phyloP scores from a whole-genome alignment of 2,113 vertebrate genomes.

The Nothobranchius kuhntae region DNA sequence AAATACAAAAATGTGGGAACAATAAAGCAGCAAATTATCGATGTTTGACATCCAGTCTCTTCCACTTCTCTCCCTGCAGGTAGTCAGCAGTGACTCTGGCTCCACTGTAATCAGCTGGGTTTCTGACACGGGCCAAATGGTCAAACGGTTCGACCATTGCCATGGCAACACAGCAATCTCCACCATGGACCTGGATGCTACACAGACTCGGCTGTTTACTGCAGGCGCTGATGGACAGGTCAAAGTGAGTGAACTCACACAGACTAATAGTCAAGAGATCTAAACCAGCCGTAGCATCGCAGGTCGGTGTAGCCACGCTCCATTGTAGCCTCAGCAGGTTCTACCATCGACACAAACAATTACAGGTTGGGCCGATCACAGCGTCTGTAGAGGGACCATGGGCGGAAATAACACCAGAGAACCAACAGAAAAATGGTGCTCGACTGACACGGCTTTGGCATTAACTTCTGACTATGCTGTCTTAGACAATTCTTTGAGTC shows the following conservation, averaged over 20 bases:
- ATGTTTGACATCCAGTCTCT: slow-evolving; percentile 30
- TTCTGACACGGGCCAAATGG: slow-evolving; percentile 86
- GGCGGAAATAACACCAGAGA: too few relatives aligned
- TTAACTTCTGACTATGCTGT: too few relatives aligned
- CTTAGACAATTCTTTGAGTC: too few relatives aligned
- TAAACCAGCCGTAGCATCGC: too few relatives aligned
- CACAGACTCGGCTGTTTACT: slow-evolving; percentile 80
- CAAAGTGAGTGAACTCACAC: slow-evolving; percentile 67
- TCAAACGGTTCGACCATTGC: slow-evolving; percentile 83
- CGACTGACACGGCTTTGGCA: too few relatives aligned
- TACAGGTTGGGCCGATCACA: too few relatives aligned
- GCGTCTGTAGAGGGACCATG: too few relatives aligned
- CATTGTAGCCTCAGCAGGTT: too few relatives aligned
- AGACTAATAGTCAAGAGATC: background rate
- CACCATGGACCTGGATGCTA: slow-evolving; percentile 78
- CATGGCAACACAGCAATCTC: slow-evolving; percentile 84
- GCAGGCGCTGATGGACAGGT: slow-evolving; percentile 75
- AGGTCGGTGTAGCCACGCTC: too few relatives aligned
- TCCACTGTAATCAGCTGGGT: slow-evolving; percentile 84
- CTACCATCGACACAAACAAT: too few relatives aligned
- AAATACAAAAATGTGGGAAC: too few relatives aligned
- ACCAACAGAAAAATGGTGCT: too few relatives aligned
- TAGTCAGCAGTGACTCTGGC: slow-evolving; percentile 81
- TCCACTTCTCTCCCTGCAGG: slow-evolving; percentile 58
- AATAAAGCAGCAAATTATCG: background rate